These are phyloP conservation scores for Acleris laterana DNA, from an alignment of 2,888 invertebrate genomes.

Conservation along the genomic window DNA sequence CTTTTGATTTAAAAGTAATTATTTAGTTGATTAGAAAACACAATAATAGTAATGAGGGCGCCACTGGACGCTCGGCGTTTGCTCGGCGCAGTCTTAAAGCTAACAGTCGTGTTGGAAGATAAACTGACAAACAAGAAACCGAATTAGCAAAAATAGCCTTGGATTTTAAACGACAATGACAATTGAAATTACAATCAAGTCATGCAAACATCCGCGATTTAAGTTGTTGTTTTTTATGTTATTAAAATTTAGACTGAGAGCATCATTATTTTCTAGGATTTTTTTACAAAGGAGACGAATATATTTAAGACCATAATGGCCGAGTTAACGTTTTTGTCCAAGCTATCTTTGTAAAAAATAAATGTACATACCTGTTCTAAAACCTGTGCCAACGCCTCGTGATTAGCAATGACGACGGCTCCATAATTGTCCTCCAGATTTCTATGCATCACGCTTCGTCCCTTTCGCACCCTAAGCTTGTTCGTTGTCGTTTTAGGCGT, in stretches of 20 bases:
- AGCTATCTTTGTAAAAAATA: constrained; percentile 16
- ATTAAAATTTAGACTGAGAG: neutral
- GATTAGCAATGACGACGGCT: constrained; percentile 94
- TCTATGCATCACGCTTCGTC: constrained; percentile 92
- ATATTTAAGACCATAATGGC: too few species aligned
- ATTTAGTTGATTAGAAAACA: too few species aligned
- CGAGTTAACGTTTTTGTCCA: too few species aligned
- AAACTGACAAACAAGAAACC: too few species aligned
- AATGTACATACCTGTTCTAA: constrained; percentile 89
- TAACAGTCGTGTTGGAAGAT: too few species aligned
- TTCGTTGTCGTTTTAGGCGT: constrained; percentile 81
- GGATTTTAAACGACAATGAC: constrained; percentile 2
- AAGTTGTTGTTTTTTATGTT: neutral
- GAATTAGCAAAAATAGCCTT: too few species aligned
- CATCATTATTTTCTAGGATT: too few species aligned
- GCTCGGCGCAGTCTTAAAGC: too few species aligned
- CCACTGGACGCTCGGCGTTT: too few species aligned
- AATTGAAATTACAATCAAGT: constrained; percentile 25
- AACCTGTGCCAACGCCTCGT: constrained; percentile 94
- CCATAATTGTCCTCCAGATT: constrained; percentile 95
- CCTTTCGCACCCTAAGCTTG: constrained; percentile 90
- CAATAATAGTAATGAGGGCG: too few species aligned
- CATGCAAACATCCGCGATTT: constrained; percentile 41
- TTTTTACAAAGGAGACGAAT: too few species aligned
- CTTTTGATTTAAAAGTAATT: too few species aligned